Evolutionary conservation across 2,797 vertebrate genomes (phyloP), one percentile per base, ranked within the genome.

Genomic region (Schizopygopsis malacanthus): DNA sequence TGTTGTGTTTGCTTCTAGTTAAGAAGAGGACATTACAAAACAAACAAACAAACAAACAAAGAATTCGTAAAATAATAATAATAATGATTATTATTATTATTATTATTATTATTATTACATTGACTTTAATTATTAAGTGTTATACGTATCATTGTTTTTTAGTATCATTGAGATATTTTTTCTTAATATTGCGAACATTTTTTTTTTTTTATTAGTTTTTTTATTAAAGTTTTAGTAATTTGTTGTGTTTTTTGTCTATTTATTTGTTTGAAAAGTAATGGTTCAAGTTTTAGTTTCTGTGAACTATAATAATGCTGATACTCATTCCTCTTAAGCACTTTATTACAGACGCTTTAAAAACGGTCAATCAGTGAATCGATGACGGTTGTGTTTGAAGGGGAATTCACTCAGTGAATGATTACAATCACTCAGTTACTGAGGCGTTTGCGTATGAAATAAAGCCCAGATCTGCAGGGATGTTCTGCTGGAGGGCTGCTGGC

Each of bases 401-500:
- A 47, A 6, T 28, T 85, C 79, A 28, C 39, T 85, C 67, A 73
- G 25, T 79, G 59, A 87, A 69, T 47, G 33, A 75, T 82, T 80
- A 45, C 52, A 67, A 50, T 85, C 82, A 50, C 72, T 85, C 73
- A 65, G 33, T 77, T 56, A 50, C 63, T 88, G 47, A 50, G 65
- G 52, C 25, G 39, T 71, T 78, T 79, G 75, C 16, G 77, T 52
- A 63, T 77, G 56, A 50, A 81, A 87, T 87, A 89, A 85, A 63
- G 43, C 83, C 28, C 73, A 77, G 61, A 65, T 71, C 54, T 75
- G 18, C 47, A 70, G 70, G 39, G 75, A 77, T 80, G 73, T 16
- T 13, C 79, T 67, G 79, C 54, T 83, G 85, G 83, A 56, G 81
- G 79, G 69, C 79, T 63, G 52, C 82, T 85, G 82, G 82, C 85